phyloP scores from a whole-genome alignment of 2,113 vertebrate genomes.

The Genyomyrus donnyi region DNA sequence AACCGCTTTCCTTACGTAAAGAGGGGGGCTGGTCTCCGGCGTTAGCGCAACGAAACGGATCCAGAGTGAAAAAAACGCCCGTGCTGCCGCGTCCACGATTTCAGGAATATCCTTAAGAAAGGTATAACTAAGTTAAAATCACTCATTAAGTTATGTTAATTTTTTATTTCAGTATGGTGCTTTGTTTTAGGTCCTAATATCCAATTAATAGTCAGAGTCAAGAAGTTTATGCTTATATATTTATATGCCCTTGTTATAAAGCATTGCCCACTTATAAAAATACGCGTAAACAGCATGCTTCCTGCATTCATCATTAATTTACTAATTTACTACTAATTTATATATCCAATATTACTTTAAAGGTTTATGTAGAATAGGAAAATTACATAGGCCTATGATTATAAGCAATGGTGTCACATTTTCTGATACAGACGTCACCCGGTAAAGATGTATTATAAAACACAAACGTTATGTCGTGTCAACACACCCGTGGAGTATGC shows the following conservation, averaged over 20 bases:
- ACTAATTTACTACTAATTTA: neutral
- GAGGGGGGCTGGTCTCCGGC: conserved; percentile 13
- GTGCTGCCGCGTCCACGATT: neutral
- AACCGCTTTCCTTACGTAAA: conserved; percentile 30
- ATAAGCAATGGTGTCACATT: neutral
- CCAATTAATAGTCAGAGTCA: neutral
- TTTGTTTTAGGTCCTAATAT: neutral
- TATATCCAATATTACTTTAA: neutral
- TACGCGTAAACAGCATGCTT: neutral
- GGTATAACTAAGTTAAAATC: neutral
- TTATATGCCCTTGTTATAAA: neutral
- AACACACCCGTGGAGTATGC: neutral
- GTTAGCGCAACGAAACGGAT: conserved; percentile 1
- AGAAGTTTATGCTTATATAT: neutral
- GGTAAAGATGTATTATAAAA: neutral
- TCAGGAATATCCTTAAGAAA: conserved; percentile 16
- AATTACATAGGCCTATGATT: neutral
- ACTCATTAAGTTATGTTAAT: neutral
- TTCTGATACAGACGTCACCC: neutral
- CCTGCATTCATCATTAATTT: neutral
- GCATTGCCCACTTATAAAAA: neutral
- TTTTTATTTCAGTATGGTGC: neutral
- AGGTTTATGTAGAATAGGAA: neutral
- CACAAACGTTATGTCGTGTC: neutral
- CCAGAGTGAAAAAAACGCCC: conserved; percentile 22